These are phyloP conservation scores for Glaucidium brasilianum DNA, from an alignment of 2,113 vertebrate genomes.

Conservation along the genomic window DNA sequence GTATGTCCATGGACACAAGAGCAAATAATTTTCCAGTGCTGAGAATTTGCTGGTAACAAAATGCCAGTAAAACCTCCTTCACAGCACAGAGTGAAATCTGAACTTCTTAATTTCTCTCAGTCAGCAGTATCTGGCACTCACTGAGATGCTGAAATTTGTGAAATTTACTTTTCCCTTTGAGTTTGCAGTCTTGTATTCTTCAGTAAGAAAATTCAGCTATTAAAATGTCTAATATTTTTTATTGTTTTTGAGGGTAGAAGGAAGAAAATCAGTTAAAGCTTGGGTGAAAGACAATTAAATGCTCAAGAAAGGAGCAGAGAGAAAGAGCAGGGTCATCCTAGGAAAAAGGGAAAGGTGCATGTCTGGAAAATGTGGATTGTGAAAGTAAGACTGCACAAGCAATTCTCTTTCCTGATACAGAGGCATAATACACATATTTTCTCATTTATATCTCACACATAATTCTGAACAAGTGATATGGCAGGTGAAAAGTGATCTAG, in stretches of 20 bases:
- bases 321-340: neutral
- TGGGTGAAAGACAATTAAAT: neutral
- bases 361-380: neutral
- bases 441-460: neutral
- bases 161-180: neutral
- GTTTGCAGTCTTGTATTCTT: neutral
- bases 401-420: neutral
- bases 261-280: neutral
- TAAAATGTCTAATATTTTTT: neutral
- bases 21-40: neutral
- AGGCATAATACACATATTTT: neutral
- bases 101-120: neutral
- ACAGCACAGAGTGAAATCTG: neutral
- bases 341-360: neutral
- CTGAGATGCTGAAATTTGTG: neutral
- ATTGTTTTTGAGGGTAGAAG: neutral
- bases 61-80: neutral
- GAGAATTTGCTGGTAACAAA: neutral
- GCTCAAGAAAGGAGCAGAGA: neutral
- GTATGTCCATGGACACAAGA: neutral
- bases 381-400: neutral
- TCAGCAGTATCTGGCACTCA: neutral
- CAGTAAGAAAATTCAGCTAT: neutral
- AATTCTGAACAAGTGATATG: neutral
- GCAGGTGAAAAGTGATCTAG: neutral